Evolutionary conservation across 2,113 vertebrate genomes (phyloP).

Genomic region (Oreochromis aureus): DNA sequence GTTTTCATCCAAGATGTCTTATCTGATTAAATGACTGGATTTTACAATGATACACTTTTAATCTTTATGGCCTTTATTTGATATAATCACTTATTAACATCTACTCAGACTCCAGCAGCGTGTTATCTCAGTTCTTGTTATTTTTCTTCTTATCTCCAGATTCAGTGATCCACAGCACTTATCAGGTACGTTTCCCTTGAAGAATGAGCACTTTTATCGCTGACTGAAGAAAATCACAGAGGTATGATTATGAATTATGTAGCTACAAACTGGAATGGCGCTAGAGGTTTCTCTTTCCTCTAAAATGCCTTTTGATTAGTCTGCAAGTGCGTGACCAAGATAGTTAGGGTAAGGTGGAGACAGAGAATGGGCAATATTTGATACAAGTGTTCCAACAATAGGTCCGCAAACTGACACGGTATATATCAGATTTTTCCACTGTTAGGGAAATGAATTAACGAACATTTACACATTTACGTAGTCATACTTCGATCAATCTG

Average conservation of each 20-base stretch:
- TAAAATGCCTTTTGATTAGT: neutral
- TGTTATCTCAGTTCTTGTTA: neutral
- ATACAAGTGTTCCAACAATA: neutral
- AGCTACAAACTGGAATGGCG: neutral
- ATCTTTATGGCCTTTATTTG: neutral
- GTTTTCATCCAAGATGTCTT: neutral
- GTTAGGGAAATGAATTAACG: neutral
- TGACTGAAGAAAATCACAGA: neutral
- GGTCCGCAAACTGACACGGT: neutral
- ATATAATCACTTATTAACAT: neutral
- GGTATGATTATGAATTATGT: neutral
- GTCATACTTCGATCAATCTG: neutral
- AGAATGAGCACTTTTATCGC: neutral
- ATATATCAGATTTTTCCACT: neutral
- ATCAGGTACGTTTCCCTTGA: neutral
- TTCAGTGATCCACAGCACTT: neutral
- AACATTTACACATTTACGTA: neutral
- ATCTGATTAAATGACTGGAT: neutral
- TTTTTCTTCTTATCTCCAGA: neutral
- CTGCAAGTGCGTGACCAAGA: neutral
- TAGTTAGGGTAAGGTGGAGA: neutral
- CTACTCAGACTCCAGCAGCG: neutral
- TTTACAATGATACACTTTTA: neutral
- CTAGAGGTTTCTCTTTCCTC: neutral
- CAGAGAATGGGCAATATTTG: neutral